Percentiles rank a stretch among this genome's conserved stretches.
Evolutionary conservation across 2,113 vertebrate species (phyloP).

Genomic region (Rhodinocichla rosea): DNA sequence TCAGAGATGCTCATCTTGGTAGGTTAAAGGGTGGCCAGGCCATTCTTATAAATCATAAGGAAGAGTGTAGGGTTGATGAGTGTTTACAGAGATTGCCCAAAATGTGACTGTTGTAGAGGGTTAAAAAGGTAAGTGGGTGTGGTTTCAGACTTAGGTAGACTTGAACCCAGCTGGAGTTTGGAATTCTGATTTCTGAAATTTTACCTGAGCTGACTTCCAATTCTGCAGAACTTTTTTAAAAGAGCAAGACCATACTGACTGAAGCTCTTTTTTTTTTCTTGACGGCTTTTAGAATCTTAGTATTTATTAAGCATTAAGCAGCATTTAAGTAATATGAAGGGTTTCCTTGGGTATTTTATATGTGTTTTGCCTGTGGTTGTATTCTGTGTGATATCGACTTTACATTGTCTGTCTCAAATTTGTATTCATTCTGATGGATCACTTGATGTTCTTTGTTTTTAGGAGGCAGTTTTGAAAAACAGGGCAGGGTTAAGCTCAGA

Average conservation of each 20-base stretch:
- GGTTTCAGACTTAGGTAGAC: not conserved
- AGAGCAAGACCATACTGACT: not conserved
- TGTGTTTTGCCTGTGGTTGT: not conserved
- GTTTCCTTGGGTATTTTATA: not conserved
- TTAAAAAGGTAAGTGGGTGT: not conserved
- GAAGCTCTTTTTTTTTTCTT: not conserved
- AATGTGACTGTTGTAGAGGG: not conserved
- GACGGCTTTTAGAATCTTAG: not conserved
- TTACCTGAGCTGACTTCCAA: not conserved
- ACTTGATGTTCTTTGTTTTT: not conserved
- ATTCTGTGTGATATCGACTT: not conserved
- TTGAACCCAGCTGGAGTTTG: not conserved
- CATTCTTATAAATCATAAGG: fast-evolving
- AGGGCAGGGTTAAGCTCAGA: conserved; percentile 11
- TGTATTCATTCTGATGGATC: not conserved
- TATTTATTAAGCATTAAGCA: not conserved
- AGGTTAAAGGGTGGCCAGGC: not conserved
- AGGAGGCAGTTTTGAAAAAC: conserved; percentile 21
- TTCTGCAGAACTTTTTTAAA: not conserved
- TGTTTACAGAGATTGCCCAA: not conserved
- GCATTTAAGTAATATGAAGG: not conserved
- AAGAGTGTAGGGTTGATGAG: fast-evolving
- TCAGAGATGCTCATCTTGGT: not conserved
- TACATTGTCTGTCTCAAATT: not conserved
- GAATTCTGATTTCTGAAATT: not conserved